Evolutionary conservation across 2,113 vertebrate species (phyloP).

Genomic region (Dasypus novemcinctus): DNA sequence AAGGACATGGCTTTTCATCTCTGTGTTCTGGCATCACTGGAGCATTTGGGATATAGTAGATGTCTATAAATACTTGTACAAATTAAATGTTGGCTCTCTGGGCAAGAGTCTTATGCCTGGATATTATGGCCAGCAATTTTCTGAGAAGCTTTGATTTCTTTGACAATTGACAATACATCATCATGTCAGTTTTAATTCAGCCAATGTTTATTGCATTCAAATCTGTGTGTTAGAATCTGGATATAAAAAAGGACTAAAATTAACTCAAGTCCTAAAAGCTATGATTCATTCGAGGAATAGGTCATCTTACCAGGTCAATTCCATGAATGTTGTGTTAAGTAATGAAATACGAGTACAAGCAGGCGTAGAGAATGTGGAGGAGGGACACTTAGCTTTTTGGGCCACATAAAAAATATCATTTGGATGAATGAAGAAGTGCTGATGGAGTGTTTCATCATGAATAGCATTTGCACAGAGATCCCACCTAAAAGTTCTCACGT

Average conservation of each 20-base stretch:
- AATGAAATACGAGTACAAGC: neutral
- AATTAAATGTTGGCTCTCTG: neutral
- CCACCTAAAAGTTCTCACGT: neutral
- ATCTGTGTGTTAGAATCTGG: neutral
- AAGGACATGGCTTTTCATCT: neutral
- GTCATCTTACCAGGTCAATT: neutral
- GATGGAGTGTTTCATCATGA: neutral
- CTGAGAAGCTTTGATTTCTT: conserved; percentile 1
- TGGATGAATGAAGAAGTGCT: neutral
- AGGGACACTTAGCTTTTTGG: neutral
- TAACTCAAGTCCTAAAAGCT: neutral
- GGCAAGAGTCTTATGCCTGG: neutral
- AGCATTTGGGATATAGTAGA: neutral
- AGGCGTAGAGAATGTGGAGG: neutral
- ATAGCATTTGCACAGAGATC: neutral
- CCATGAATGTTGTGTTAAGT: neutral
- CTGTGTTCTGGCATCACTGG: neutral
- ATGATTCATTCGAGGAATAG: neutral
- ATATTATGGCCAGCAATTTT: neutral
- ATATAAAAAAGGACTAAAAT: neutral
- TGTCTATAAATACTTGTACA: neutral
- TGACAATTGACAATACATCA: neutral
- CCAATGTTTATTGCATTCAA: neutral
- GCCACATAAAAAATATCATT: neutral
- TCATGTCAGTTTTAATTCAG: neutral